phyloP scores from a whole-genome alignment of 1,140 invertebrate genomes.

The Bombus sibiricus region DNA sequence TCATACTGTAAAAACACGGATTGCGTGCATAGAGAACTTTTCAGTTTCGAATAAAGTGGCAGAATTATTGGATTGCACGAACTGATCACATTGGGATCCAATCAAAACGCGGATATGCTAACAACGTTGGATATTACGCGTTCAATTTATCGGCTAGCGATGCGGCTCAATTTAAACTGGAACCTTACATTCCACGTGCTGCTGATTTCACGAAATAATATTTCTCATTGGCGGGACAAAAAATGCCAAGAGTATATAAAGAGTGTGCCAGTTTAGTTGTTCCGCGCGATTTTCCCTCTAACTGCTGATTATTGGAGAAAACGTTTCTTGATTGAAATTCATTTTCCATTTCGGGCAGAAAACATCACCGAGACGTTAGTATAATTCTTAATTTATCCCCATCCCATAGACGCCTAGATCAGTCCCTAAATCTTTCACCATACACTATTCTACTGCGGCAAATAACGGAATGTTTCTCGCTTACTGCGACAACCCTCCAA shows the following conservation, averaged over 20 bases:
- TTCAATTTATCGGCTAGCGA: constrained; percentile 17
- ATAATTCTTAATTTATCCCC: not conserved
- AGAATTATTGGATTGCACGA: constrained; percentile 23
- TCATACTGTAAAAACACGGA: not conserved
- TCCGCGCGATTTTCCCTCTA: no score
- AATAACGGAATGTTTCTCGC: not conserved
- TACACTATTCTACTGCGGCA: not conserved
- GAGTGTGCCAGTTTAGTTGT: not conserved
- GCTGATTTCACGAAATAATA: not conserved
- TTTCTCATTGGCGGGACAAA: not conserved
- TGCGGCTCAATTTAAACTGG: not conserved
- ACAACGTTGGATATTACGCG: constrained; percentile 23
- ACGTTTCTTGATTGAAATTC: no score
- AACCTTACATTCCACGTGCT: not conserved
- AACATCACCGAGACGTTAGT: not conserved
- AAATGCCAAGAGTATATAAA: not conserved
- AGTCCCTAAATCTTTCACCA: not conserved
- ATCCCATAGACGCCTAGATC: no score
- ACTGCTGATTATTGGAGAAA: not conserved
- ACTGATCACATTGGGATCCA: not conserved
- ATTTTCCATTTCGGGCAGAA: not conserved
- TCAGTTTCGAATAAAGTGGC: constrained; percentile 14
- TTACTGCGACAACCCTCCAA: not conserved
- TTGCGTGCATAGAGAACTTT: not conserved
- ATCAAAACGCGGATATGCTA: constrained; percentile 20